Conservation (phyloP, 2,797 vertebrate genomes). For the Girardinus metallicus region DNA sequence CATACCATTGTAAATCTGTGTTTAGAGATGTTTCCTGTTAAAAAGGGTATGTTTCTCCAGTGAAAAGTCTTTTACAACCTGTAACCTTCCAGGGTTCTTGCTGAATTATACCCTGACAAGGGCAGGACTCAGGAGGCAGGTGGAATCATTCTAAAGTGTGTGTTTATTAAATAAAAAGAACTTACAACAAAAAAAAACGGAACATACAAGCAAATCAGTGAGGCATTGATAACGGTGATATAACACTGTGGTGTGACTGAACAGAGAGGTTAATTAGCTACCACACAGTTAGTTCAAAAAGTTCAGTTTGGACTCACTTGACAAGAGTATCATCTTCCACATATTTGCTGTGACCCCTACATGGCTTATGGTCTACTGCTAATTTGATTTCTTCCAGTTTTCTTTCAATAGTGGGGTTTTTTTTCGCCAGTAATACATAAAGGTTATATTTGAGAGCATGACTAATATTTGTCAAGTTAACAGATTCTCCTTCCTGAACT, state of each 20-base stretch:
- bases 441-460: neutral
- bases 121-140: neutral
- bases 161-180: neutral
- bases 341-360: neutral
- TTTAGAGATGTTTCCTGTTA: neutral
- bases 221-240: neutral
- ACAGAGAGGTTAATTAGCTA: neutral
- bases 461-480: neutral
- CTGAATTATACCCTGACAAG: neutral
- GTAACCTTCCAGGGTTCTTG: neutral
- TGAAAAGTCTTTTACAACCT: neutral
- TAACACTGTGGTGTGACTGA: neutral
- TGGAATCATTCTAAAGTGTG: neutral
- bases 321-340: neutral
- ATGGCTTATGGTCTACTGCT: neutral
- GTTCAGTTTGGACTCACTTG: neutral
- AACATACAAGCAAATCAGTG: neutral
- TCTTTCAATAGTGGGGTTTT: neutral
- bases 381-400: neutral
- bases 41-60: neutral
- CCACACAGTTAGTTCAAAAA: neutral
- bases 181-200: neutral
- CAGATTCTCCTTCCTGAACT: neutral
- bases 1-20: neutral
- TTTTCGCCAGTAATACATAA: neutral